These are phyloP conservation scores for Hedya salicella DNA, from an alignment of 2,888 invertebrate genomes.

Conservation along the genomic window DNA sequence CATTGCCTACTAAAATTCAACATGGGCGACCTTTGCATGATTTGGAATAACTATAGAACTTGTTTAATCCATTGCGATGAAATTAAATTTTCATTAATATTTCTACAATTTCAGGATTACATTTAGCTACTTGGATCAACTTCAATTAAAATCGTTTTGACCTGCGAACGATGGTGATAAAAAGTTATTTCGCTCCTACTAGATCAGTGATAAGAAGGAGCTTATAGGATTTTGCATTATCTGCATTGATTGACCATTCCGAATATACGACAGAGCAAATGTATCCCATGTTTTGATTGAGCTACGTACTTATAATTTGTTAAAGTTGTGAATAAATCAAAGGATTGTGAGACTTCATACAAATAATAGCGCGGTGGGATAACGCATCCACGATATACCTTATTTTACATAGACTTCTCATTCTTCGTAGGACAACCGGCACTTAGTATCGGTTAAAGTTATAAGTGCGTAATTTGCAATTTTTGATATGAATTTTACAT, in stretches of 20 bases:
- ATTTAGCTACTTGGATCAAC: constrained; percentile 37
- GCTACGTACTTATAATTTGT: background rate
- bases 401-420: no score
- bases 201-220: constrained; percentile 33
- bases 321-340: no score
- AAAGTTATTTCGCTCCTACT: constrained; percentile 38
- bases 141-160: constrained; percentile 41
- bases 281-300: background rate
- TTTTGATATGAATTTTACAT: no score
- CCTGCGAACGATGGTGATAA: constrained; percentile 41
- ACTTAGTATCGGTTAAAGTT: no score
- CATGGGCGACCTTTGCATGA: background rate
- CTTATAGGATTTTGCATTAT: constrained; percentile 28
- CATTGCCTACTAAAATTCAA: constrained; percentile 17
- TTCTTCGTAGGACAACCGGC: no score
- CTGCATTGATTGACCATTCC: constrained; percentile 21
- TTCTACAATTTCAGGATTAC: constrained; percentile 39
- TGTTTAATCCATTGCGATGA: constrained; percentile 25
- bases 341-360: no score
- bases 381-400: no score
- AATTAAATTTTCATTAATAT: constrained; percentile 35
- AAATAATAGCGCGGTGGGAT: no score
- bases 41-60: constrained; percentile 23
- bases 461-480: no score
- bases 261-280: background rate